phyloP scores from a whole-genome alignment of 1,140 invertebrate species.

The Teleopsis dalmanni region DNA sequence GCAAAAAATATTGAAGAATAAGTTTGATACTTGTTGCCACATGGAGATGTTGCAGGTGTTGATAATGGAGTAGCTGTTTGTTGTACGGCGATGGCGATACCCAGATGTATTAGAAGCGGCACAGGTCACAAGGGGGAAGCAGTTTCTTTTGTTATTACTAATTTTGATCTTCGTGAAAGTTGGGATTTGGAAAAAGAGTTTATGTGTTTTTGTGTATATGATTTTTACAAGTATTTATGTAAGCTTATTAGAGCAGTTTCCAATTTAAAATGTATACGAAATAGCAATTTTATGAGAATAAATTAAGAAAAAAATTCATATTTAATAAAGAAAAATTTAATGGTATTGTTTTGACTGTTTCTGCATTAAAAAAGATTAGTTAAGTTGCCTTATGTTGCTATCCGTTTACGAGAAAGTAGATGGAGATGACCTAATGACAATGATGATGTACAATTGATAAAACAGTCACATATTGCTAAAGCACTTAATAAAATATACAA shows the following conservation, averaged over 20 bases:
- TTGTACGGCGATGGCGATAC: slow-evolving; percentile 16
- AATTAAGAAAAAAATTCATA: too few species aligned
- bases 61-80: slow-evolving; percentile 35
- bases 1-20: slow-evolving; percentile 43
- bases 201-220: slow-evolving; percentile 1
- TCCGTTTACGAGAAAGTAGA: too few species aligned
- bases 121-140: slow-evolving; percentile 35
- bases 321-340: too few species aligned
- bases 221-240: neutral
- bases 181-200: too few species aligned
- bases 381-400: too few species aligned
- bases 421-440: too few species aligned
- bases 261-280: slow-evolving; percentile 2
- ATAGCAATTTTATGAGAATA: too few species aligned
- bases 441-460: too few species aligned
- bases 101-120: neutral
- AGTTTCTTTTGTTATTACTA: slow-evolving; percentile 43
- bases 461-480: too few species aligned
- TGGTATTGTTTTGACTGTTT: too few species aligned
- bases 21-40: slow-evolving; percentile 40
- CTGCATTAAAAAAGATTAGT: too few species aligned
- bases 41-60: slow-evolving; percentile 38
- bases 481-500: too few species aligned
- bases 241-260: neutral
- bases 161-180: slow-evolving; percentile 10